A percentile compares a stretch with the other conserved stretches of the same genome.
phyloP scores from a whole-genome alignment of 2,797 vertebrate species.

The Loris lydekkerianus region DNA sequence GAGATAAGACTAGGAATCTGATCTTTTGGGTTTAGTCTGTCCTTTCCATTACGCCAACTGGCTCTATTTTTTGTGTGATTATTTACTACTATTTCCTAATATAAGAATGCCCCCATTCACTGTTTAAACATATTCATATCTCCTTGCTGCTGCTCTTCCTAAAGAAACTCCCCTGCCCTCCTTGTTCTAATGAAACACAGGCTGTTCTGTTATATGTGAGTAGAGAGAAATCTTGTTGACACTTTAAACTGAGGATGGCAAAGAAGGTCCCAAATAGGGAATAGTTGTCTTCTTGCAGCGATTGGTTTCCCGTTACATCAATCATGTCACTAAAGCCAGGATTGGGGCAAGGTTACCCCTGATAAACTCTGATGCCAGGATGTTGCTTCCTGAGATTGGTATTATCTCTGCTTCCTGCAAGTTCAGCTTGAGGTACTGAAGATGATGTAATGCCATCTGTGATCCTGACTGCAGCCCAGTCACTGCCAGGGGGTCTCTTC shows the following conservation, averaged over 20 bases:
- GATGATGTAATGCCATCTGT: neutral
- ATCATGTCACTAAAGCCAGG: neutral
- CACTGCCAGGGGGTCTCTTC: neutral
- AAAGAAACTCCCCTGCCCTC: neutral
- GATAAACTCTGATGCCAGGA: too few relatives aligned
- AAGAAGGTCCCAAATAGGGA: neutral
- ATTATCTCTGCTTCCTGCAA: neutral
- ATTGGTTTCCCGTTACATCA: neutral
- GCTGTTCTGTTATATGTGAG: neutral
- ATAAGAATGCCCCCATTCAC: neutral
- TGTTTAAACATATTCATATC: neutral
- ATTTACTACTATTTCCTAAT: neutral
- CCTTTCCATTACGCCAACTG: neutral
- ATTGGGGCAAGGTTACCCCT: neutral
- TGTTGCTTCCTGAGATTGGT: neutral
- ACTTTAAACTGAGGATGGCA: neutral
- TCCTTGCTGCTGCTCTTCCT: neutral
- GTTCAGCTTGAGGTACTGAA: slow-evolving; percentile 49
- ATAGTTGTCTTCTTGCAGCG: neutral
- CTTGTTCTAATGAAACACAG: neutral
- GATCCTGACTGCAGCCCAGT: neutral
- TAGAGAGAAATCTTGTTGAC: neutral
- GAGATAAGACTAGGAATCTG: neutral
- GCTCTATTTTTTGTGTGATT: neutral
- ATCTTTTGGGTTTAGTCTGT: neutral